Percentiles rank a stretch among this genome's conserved stretches.
phyloP scores from a whole-genome alignment of 2,113 vertebrate genomes.

The Thermophis baileyi region DNA sequence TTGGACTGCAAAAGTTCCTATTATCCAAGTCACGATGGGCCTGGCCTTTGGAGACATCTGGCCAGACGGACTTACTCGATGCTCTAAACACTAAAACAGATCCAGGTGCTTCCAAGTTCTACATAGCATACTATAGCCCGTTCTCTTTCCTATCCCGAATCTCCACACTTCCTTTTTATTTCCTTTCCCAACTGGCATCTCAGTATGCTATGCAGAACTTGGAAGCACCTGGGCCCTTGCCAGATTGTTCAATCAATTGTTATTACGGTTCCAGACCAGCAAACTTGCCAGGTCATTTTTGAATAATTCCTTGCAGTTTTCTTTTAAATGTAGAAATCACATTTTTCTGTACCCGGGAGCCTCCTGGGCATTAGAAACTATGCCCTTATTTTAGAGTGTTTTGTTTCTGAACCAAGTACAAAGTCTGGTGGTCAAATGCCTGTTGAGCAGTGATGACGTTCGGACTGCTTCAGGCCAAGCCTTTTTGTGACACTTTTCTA shows the following conservation, averaged over 20 bases:
- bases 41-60: background rate
- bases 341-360: background rate
- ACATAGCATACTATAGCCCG: too few species aligned
- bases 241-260: background rate
- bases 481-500: background rate
- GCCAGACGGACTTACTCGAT: background rate
- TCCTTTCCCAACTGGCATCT: background rate
- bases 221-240: background rate
- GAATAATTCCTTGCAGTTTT: background rate
- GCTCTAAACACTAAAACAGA: background rate
- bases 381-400: background rate
- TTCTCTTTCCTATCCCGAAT: background rate
- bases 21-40: background rate
- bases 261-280: background rate
- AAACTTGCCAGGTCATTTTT: background rate
- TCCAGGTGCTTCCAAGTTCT: background rate
- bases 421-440: background rate
- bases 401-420: background rate
- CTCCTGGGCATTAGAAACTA: background rate
- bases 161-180: too few species aligned
- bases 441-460: background rate
- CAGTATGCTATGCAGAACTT: background rate
- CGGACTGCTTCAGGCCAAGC: background rate
- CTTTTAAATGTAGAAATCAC: background rate
- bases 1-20: background rate